These are phyloP conservation scores for Gila orcuttii DNA, from an alignment of 2,113 vertebrate species.

Conservation along the genomic window DNA sequence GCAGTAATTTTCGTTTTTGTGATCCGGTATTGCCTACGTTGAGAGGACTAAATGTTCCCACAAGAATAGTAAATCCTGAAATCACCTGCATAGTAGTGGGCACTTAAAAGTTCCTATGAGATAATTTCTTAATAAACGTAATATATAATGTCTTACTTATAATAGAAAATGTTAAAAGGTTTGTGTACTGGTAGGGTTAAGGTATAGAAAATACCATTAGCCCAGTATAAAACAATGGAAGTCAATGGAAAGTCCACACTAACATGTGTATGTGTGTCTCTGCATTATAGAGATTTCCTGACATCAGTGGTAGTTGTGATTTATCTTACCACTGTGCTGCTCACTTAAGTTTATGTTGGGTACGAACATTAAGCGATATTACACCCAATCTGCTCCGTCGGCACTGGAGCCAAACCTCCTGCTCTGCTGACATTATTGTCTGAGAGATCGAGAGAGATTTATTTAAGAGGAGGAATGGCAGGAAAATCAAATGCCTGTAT, in stretches of 20 bases:
- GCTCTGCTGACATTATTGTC: constrained; percentile 25
- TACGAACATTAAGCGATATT: constrained; percentile 14
- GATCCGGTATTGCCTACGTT: not conserved
- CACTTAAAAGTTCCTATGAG: not conserved
- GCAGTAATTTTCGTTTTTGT: not conserved
- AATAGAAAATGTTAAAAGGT: not conserved
- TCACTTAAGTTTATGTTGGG: constrained; percentile 19
- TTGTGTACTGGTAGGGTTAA: not conserved
- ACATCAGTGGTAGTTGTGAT: not conserved
- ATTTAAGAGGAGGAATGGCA: not conserved
- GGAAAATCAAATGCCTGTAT: not conserved
- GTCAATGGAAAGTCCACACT: not conserved
- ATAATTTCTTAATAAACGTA: not conserved
- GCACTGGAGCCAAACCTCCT: not conserved
- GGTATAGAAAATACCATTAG: not conserved
- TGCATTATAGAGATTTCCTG: not conserved
- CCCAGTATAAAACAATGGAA: not conserved
- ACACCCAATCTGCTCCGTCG: not conserved
- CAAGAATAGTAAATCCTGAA: not conserved
- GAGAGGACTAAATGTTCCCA: not conserved
- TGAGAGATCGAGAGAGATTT: constrained; percentile 2
- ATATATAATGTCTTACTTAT: not conserved
- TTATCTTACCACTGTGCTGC: constrained; percentile 4
- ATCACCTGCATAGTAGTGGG: not conserved
- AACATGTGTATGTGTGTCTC: not conserved